A percentile compares a stretch with the other conserved stretches of the same genome.
These are phyloP conservation scores for Lordiphosa mommai DNA, from an alignment of 1,140 invertebrate species.

Conservation along the genomic window DNA sequence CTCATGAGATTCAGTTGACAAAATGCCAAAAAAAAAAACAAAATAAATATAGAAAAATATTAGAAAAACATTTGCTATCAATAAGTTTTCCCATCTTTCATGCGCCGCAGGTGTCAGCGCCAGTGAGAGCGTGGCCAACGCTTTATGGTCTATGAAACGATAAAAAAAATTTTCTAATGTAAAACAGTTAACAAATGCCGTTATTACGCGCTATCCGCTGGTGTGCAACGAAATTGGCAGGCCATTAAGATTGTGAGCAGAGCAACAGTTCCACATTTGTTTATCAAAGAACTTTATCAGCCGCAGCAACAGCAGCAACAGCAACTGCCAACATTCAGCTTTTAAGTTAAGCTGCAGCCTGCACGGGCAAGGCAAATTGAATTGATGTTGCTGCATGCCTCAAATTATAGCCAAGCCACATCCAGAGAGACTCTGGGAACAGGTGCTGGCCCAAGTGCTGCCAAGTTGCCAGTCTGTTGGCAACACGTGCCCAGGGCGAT, in stretches of 20 bases:
- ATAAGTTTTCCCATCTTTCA: too few relatives aligned
- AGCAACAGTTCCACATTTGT: slow-evolving; percentile 7
- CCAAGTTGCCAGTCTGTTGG: slow-evolving; percentile 50
- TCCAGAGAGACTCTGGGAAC: slow-evolving; percentile 52
- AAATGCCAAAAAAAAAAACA: slow-evolving; percentile 7
- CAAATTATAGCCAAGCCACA: slow-evolving; percentile 52
- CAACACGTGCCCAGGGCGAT: slow-evolving; percentile 72
- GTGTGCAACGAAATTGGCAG: slow-evolving; percentile 32
- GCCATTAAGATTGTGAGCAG: slow-evolving; percentile 9
- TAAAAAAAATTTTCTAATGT: slow-evolving; percentile 56
- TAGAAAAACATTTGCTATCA: too few relatives aligned
- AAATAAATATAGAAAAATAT: too few relatives aligned
- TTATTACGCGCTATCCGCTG: slow-evolving; percentile 36
- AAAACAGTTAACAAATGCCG: slow-evolving; percentile 68
- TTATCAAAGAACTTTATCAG: slow-evolving; percentile 6
- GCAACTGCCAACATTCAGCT: neutral
- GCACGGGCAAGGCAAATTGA: slow-evolving; percentile 66
- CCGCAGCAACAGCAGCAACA: neutral
- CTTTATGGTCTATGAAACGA: slow-evolving; percentile 70
- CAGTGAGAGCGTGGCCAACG: slow-evolving; percentile 41
- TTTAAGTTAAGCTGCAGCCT: slow-evolving; percentile 9
- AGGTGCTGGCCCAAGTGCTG: slow-evolving; percentile 46
- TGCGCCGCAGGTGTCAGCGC: slow-evolving; percentile 14
- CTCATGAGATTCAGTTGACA: slow-evolving; percentile 11
- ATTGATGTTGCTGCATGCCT: slow-evolving; percentile 69